These are phyloP conservation scores for Drosophila tani DNA, from an alignment of 1,140 invertebrate genomes.

Conservation along the genomic window DNA sequence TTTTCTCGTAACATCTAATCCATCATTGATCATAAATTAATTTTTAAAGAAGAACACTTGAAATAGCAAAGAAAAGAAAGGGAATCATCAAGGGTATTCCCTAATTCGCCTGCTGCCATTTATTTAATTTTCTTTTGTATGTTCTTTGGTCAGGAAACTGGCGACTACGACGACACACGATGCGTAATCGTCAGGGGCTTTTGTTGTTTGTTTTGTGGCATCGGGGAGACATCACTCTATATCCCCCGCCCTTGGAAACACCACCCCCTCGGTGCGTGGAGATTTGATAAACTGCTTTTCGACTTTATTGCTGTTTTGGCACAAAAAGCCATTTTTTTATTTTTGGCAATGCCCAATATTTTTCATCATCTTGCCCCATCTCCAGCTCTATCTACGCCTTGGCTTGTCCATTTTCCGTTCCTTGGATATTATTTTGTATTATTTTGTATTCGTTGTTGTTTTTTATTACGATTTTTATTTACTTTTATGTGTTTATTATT, in stretches of 20 bases:
- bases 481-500: conserved; percentile 61
- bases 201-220: conserved; percentile 57
- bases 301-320: conserved; percentile 80
- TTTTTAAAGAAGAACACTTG: neutral
- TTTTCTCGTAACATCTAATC: neutral
- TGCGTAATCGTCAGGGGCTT: conserved; percentile 47
- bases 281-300: conserved; percentile 83
- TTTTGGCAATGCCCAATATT: conserved; percentile 71
- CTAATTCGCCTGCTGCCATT: neutral
- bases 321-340: conserved; percentile 50
- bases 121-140: conserved; percentile 4
- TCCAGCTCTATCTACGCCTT: neutral
- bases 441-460: conserved; percentile 37
- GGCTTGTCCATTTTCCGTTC: conserved; percentile 32
- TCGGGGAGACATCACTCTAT: conserved; percentile 6
- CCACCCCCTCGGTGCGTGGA: conserved; percentile 54
- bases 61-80: too few relatives aligned
- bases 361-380: conserved; percentile 31
- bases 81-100: conserved; percentile 14
- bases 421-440: conserved; percentile 39
- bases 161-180: conserved; percentile 31
- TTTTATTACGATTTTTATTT: conserved; percentile 57
- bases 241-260: neutral
- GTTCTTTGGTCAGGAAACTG: conserved; percentile 22
- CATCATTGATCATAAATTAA: too few relatives aligned